Conservation (phyloP, 2,797 vertebrate species). For the Helarctos malayanus region DNA sequence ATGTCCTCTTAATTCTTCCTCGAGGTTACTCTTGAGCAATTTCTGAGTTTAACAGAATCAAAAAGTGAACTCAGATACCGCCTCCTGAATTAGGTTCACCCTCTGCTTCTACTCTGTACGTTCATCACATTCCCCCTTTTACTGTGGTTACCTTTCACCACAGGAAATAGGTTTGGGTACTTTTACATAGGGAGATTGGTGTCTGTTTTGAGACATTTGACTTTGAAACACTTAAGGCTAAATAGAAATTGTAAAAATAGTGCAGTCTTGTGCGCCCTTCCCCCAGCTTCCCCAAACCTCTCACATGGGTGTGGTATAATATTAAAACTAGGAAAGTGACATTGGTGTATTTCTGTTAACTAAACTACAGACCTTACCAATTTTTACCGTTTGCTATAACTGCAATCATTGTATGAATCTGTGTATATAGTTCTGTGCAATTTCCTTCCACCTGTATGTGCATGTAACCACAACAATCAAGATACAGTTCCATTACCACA, state of each 20-base stretch:
- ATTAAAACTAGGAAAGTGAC: neutral
- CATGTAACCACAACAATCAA: neutral
- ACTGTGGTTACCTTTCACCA: neutral
- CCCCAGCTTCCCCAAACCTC: neutral
- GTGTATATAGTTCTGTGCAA: neutral
- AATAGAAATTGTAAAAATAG: neutral
- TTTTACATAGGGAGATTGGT: neutral
- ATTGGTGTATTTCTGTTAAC: neutral
- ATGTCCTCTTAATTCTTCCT: neutral
- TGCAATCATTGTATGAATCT: neutral
- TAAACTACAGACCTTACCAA: neutral
- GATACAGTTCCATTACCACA: neutral
- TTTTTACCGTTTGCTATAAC: neutral
- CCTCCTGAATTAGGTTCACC: neutral
- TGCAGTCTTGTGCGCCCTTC: neutral
- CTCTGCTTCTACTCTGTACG: neutral
- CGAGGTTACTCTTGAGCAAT: neutral
- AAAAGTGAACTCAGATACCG: neutral
- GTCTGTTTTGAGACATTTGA: neutral
- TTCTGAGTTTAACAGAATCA: neutral
- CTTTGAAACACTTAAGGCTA: slow-evolving; percentile 1
- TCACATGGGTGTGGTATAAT: neutral
- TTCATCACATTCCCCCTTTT: neutral
- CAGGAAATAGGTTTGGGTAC: neutral
- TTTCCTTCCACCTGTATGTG: neutral